Percentiles rank a stretch among this genome's conserved stretches.
Evolutionary conservation across 2,113 vertebrate genomes (phyloP).

Genomic region (Naja naja): DNA sequence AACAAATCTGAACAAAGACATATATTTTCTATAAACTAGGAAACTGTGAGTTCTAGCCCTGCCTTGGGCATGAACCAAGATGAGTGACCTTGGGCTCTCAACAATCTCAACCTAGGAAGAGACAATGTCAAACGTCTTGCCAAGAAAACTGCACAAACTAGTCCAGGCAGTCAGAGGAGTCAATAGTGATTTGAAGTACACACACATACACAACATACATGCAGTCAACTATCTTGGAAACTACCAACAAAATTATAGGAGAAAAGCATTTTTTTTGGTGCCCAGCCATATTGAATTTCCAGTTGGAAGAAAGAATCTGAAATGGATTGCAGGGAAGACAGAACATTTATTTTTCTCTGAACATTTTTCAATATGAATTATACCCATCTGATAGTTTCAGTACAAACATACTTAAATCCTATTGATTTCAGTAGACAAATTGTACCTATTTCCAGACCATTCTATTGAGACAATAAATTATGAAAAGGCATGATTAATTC

Average conservation of each 20-base stretch:
- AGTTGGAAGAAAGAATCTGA: neutral
- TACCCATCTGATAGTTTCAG: neutral
- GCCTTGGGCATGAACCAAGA: neutral
- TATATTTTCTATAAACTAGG: neutral
- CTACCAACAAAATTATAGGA: neutral
- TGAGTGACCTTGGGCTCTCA: neutral
- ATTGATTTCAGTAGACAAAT: neutral
- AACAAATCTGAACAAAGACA: neutral
- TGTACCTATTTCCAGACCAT: neutral
- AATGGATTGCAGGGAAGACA: neutral
- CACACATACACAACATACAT: neutral
- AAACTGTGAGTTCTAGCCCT: neutral
- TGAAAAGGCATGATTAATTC: neutral
- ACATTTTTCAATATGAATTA: neutral
- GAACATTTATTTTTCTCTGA: neutral
- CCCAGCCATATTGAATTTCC: neutral
- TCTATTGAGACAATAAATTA: neutral
- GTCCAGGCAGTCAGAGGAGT: neutral
- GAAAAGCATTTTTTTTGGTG: neutral
- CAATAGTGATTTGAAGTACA: neutral
- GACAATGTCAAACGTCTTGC: neutral
- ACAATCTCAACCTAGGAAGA: neutral
- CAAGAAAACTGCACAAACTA: neutral
- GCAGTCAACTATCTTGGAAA: neutral
- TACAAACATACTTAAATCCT: neutral